A percentile compares a stretch with the other conserved stretches of the same genome.
Conservation (phyloP, 2,113 vertebrate genomes). For the Corvus hawaiiensis region DNA sequence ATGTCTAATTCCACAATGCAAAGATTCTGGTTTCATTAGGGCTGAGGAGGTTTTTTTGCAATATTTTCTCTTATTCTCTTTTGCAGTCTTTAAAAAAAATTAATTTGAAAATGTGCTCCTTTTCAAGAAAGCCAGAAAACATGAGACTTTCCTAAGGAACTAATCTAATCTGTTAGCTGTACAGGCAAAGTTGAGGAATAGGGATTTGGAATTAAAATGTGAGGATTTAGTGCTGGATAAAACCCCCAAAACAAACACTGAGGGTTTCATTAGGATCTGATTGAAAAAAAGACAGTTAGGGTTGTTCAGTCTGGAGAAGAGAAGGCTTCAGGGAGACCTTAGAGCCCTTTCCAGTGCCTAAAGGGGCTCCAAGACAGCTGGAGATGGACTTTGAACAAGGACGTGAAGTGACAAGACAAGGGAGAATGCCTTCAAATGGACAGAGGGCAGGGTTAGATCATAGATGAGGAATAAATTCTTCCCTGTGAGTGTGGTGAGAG, state of each 20-base stretch:
- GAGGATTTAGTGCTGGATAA: background rate
- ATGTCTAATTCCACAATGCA: background rate
- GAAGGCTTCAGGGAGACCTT: background rate
- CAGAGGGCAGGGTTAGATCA: too few relatives aligned
- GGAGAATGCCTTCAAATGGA: background rate
- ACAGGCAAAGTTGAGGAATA: background rate
- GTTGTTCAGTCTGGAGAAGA: background rate
- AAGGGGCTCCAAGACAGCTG: background rate
- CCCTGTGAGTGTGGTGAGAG: background rate
- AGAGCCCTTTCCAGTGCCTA: background rate
- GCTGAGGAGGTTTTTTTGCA: fast-evolving
- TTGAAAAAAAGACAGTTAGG: background rate
- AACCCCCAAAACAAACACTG: background rate
- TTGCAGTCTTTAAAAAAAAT: background rate
- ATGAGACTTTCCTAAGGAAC: background rate
- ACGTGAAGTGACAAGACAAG: background rate
- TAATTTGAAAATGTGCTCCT: background rate
- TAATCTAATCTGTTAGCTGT: background rate
- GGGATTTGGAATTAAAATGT: background rate
- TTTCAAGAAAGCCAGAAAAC: background rate
- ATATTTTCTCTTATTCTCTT: background rate
- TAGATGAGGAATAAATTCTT: background rate
- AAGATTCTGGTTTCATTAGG: background rate
- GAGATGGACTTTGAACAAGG: background rate
- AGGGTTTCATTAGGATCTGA: background rate